Conservation (phyloP, 2,797 vertebrate genomes). For the Apodemus agrarius region DNA sequence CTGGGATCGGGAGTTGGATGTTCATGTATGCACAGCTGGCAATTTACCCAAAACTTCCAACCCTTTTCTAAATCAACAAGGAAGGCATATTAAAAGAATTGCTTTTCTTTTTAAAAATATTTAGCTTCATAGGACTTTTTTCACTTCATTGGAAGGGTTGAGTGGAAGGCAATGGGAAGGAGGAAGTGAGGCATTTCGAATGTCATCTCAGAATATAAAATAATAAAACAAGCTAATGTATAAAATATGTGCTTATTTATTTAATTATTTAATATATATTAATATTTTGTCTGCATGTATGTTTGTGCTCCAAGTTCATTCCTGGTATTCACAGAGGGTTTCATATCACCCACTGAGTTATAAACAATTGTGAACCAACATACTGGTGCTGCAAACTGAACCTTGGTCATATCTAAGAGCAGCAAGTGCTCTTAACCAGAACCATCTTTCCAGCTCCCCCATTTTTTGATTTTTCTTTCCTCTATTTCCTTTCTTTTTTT, state of each 20-base stretch:
- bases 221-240: background rate
- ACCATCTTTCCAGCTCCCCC: background rate
- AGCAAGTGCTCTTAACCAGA: background rate
- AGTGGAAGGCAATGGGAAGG: background rate
- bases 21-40: background rate
- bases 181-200: background rate
- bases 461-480: background rate
- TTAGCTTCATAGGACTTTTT: background rate
- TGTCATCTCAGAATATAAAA: background rate
- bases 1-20: background rate
- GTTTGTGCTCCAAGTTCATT: background rate
- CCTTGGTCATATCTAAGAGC: background rate
- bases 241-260: background rate
- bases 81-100: background rate
- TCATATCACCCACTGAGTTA: background rate
- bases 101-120: background rate
- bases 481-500: background rate
- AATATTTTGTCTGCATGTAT: background rate
- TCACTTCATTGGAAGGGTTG: background rate
- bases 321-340: background rate
- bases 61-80: background rate
- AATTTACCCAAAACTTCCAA: background rate
- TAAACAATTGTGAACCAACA: background rate
- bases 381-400: background rate
- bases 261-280: background rate